Conservation (phyloP, 2,113 vertebrate species). For the Archilochus colubris region DNA sequence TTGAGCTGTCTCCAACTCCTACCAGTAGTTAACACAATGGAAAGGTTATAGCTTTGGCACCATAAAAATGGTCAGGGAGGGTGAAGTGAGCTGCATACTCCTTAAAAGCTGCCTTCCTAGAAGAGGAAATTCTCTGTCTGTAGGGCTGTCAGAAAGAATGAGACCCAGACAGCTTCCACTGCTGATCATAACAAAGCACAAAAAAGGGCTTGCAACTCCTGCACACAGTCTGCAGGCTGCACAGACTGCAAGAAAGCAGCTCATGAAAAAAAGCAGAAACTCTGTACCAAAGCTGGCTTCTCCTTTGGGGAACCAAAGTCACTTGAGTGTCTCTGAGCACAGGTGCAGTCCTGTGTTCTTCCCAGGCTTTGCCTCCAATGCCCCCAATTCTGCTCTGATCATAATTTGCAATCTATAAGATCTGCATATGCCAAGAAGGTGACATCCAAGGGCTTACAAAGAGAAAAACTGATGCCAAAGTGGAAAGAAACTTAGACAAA, state of each 20-base stretch:
- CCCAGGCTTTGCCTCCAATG: neutral
- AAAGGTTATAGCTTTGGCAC: slow-evolving; percentile 17
- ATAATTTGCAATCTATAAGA: neutral
- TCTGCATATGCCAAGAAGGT: neutral
- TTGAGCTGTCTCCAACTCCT: neutral
- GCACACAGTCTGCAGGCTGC: rapidly evolving
- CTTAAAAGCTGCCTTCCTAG: neutral
- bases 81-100: slow-evolving; percentile 15
- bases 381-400: neutral
- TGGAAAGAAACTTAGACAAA: slow-evolving; percentile 11
- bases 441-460: neutral
- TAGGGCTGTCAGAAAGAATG: neutral
- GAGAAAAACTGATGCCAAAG: neutral
- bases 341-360: neutral
- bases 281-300: neutral
- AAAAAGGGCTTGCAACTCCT: neutral
- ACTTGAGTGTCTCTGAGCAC: neutral
- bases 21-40: neutral
- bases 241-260: neutral
- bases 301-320: neutral
- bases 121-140: neutral
- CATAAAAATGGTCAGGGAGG: slow-evolving; percentile 12
- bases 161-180: neutral
- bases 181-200: neutral
- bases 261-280: neutral